These are phyloP conservation scores for Thomomys bottae DNA, from an alignment of 2,113 vertebrate genomes.

Conservation along the genomic window DNA sequence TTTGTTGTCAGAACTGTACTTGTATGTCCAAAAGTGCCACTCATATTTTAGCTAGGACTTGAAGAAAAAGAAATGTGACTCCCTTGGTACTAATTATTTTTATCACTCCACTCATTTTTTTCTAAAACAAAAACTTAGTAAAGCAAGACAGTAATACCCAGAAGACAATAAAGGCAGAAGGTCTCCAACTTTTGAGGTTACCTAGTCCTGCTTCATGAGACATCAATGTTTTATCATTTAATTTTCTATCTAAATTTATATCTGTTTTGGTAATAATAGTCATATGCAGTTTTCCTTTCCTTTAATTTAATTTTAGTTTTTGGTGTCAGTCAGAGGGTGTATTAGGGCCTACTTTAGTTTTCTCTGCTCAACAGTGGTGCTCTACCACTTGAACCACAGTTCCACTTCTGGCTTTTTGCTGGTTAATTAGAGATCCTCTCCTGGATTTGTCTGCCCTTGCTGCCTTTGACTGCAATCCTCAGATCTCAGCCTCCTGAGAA, in stretches of 20 bases:
- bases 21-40: not conserved
- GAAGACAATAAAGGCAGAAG: not conserved
- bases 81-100: not conserved
- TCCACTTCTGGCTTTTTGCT: too few relatives aligned
- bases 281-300: not conserved
- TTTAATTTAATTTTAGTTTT: not conserved
- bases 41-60: not conserved
- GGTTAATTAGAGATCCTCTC: too few relatives aligned
- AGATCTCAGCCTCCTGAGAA: too few relatives aligned
- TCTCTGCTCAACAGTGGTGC: too few relatives aligned
- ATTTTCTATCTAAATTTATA: conserved; percentile 1
- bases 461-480: too few relatives aligned
- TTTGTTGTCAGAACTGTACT: not conserved
- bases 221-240: conserved; percentile 32
- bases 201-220: not conserved
- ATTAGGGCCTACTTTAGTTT: too few relatives aligned
- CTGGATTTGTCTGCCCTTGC: too few relatives aligned
- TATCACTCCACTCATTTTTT: not conserved
- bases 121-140: conserved; percentile 42
- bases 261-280: conserved; percentile 18
- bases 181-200: not conserved
- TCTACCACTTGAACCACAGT: too few relatives aligned
- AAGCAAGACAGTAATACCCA: not conserved
- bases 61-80: conserved; percentile 44
- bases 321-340: too few relatives aligned